Evolutionary conservation across 1,140 invertebrate species (phyloP), one percentile per base, ranked within the genome.

Genomic region (Ostrea edulis): DNA sequence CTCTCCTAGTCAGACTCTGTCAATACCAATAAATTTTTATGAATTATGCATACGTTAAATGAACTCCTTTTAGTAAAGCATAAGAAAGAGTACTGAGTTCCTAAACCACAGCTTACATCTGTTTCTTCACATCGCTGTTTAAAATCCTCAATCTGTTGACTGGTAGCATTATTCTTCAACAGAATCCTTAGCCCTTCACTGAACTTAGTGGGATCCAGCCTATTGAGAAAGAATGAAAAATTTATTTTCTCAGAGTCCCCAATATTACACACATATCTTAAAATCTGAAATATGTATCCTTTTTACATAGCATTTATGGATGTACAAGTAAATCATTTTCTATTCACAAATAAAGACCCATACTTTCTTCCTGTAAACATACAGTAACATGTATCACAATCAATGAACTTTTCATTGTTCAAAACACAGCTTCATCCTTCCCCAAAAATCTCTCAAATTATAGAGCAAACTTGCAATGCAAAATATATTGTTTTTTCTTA

Each of bases 121-220:
- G 44, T 20, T 54, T 83, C 82, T 20, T 83, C 82, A 53, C 44
- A 52, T 22, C 25, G 17, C 44, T 83, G 82, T 54, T 83, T 83
- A 22, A 83, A 90, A 3, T 68, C 85, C n/a, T 88, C 84, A 20
- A 90, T 86, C 51, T 91, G 87, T 55, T 88, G 84, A 58, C 44
- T 55, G 0, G 89, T 85, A 8, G 91, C 89, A 5, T 84, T 77
- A 55, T 68, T 85, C 22, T 89, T 88, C 12, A 89, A 51, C 14
- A 88, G 54, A n/a, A 86, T 88, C 44, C 86, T 90, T 29, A 90
- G 81, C 17, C 86, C 86, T 53, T 77, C 86, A 52, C 54, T 22
- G 62, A 87, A 88, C 17, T 90, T 58, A 3, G 84, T 53, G 14
- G 84, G 77, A 84, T 86, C 68, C 2, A 82, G 84, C 53, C 89